phyloP scores from a whole-genome alignment of 2,888 invertebrate genomes.

The Amblyjoppa proteus region DNA sequence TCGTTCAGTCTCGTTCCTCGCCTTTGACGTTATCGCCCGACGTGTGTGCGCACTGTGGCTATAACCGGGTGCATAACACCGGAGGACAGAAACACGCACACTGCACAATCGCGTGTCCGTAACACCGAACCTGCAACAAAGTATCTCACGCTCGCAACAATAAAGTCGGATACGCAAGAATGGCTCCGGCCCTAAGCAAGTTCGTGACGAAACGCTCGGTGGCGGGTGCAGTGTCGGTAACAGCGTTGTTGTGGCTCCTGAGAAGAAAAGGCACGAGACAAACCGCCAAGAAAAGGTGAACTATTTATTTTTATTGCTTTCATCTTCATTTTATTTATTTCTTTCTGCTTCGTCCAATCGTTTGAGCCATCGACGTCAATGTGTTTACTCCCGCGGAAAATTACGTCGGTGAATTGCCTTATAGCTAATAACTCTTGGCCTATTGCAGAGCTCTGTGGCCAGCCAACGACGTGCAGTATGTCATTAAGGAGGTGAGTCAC shows the following conservation, averaged over 20 bases:
- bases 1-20: not conserved
- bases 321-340: not conserved
- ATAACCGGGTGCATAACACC: not conserved
- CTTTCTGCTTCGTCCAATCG: not conserved
- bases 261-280: constrained; percentile 76
- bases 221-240: constrained; percentile 88
- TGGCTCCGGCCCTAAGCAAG: constrained; percentile 93
- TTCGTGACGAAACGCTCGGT: constrained; percentile 89
- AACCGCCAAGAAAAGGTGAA: constrained; percentile 68
- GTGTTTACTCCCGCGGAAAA: not conserved
- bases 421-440: constrained; percentile 55
- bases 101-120: not conserved
- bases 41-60: not conserved
- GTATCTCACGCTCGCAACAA: not conserved
- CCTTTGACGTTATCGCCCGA: constrained; percentile 7
- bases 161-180: constrained; percentile 76
- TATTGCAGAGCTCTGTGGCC: constrained; percentile 86
- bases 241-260: constrained; percentile 80
- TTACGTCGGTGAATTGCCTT: not conserved
- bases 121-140: constrained; percentile 1
- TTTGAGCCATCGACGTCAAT: not conserved
- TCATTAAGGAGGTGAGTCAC: constrained; percentile 88
- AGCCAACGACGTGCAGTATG: constrained; percentile 92
- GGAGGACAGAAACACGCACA: not conserved
- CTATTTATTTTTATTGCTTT: not conserved